Evolutionary conservation across 2,888 invertebrate genomes (phyloP), one percentile per base, ranked within the genome.

Genomic region (Sphaerophoria rueppellii): DNA sequence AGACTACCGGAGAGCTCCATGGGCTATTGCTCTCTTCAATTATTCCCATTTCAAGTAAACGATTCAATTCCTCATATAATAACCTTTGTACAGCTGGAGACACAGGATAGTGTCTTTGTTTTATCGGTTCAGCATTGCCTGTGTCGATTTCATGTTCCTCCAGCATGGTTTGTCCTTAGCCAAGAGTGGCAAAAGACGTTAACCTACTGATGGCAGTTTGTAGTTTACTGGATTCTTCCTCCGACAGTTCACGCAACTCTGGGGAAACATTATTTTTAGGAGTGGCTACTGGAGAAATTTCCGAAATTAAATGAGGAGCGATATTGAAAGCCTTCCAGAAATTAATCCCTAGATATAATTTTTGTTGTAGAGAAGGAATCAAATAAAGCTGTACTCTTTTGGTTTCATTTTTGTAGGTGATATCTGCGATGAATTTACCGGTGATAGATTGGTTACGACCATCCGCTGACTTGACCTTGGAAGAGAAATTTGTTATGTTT

Each of bases 1-100:
- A 78, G 0, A 89, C 87, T 0, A 89, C 87, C 0, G 89, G 89
- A 2, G 88, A 89, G 7, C 88, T 87, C 89, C 89, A 90, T 0
- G 88, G 78, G 48, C 90, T 90, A 6, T 85, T 77, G 0, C 72
- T 72, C 14, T 50, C 60, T 40, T 72, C 72, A 1, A 72, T 72
- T 11, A 72, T 52, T 6, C 24, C 61, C 32, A 73, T 52, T 4
- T 52, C 58, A 6, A 87, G 60, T n/a, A 73, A 50, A 1, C 61
- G 32, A 35, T 89, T 88, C 2, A 90, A 80, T 74, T 89, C 89
- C 16, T 74, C 73, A 57, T 81, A 73, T 24, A 86, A 9, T 24
- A 71, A 32, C 32, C 58, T 52, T 50, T 86, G 82, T 0, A 75
- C 61, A 11, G 58, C 69, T 1, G 82, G 82, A 32, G 73, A 82